These are phyloP conservation scores for Aurelia aurita complex sp. Pacific DNA, from an alignment of 30 jellyfish, hydroid and myxozoan genomes.

Conservation along the genomic window DNA sequence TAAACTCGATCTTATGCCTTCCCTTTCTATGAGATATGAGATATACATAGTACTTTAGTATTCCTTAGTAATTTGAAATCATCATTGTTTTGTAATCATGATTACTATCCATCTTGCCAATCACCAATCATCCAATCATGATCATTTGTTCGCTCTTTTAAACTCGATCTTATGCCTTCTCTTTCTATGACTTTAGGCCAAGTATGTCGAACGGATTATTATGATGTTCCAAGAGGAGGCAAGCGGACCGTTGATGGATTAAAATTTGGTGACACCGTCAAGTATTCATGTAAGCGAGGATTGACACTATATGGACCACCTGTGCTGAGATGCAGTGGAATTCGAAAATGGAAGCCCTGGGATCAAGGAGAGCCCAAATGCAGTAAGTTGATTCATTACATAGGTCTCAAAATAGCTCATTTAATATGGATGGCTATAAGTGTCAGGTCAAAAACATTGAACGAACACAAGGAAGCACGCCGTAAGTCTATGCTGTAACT, in stretches of 20 bases:
- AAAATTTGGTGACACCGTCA: conserved; percentile 27
- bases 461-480: too few relatives aligned
- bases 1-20: too few relatives aligned
- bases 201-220: not conserved
- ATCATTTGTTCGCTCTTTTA: too few relatives aligned
- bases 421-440: too few relatives aligned
- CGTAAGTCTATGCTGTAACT: too few relatives aligned
- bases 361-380: conserved; percentile 66
- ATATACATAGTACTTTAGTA: too few relatives aligned
- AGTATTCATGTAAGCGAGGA: conserved; percentile 37
- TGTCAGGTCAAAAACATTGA: not conserved
- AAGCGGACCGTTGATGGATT: not conserved
- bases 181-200: not conserved
- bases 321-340: conserved; percentile 54
- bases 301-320: conserved; percentile 49
- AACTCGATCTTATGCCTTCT: too few relatives aligned
- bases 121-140: too few relatives aligned
- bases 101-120: too few relatives aligned
- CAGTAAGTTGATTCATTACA: conserved; percentile 18
- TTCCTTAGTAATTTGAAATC: too few relatives aligned
- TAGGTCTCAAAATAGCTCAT: not conserved
- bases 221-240: not conserved
- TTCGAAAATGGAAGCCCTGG: conserved; percentile 71
- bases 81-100: too few relatives aligned
- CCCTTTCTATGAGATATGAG: too few relatives aligned